These are phyloP conservation scores for Catalaphyllia jardinei DNA, from an alignment of 64 coral and sea anemone genomes.

Conservation along the genomic window DNA sequence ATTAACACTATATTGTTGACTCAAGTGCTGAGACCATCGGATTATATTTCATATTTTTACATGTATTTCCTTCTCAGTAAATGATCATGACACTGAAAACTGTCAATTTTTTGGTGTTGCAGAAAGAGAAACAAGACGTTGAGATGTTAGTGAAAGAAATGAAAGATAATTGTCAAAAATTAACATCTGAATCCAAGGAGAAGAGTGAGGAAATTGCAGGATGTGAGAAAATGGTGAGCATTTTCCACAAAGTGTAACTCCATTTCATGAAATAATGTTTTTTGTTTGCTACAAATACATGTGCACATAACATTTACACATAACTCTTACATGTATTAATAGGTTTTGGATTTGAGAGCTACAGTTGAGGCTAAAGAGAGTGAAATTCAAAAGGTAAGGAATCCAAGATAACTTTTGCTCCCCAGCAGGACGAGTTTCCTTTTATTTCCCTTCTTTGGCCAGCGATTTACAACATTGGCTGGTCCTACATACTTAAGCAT, in stretches of 20 bases:
- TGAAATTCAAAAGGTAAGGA: slow-evolving; percentile 36
- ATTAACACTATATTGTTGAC: too few relatives aligned
- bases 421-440: too few relatives aligned
- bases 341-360: neutral
- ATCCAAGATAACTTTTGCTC: neutral
- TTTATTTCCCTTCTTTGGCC: too few relatives aligned
- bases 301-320: too few relatives aligned
- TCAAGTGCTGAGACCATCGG: too few relatives aligned
- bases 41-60: too few relatives aligned
- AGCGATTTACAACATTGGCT: too few relatives aligned
- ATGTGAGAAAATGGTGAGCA: neutral
- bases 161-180: neutral
- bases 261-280: neutral
- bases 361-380: neutral
- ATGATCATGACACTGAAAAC: too few relatives aligned
- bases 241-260: neutral
- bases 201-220: neutral
- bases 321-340: neutral
- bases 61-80: too few relatives aligned
- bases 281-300: too few relatives aligned
- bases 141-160: neutral
- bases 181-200: neutral
- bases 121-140: slow-evolving; percentile 10
- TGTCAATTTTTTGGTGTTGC: neutral
- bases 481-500: too few relatives aligned